phyloP scores from a whole-genome alignment of 2,888 invertebrate genomes.

The Cosmia pyralina region DNA sequence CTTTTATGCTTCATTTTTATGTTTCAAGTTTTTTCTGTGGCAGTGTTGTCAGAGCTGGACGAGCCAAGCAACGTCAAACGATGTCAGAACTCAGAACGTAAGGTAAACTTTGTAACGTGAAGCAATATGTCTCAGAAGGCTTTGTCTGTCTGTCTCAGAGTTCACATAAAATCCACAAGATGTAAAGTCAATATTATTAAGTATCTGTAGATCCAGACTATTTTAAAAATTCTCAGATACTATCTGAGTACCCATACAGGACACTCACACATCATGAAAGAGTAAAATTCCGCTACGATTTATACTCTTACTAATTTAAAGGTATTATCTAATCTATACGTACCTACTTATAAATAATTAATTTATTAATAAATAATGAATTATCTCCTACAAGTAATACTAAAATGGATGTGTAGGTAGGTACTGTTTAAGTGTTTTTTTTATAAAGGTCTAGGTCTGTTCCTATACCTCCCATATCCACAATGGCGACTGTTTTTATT shows the following conservation, averaged over 20 bases:
- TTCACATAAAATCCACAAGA: constrained; percentile 23
- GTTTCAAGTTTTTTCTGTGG: not conserved
- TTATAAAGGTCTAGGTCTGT: not conserved
- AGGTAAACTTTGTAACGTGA: not conserved
- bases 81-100: constrained; percentile 7
- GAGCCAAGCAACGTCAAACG: not conserved
- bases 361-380: not conserved
- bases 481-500: constrained; percentile 2
- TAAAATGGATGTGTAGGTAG: not conserved
- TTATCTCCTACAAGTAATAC: not conserved
- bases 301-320: not conserved
- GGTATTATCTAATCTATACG: not conserved
- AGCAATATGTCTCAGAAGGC: not conserved
- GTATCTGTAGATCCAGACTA: constrained; percentile 4
- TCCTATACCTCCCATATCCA: too few species aligned
- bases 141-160: constrained; percentile 15
- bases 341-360: too few species aligned
- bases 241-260: not conserved
- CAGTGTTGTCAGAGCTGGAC: not conserved
- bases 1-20: too few species aligned
- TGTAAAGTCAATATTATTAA: constrained; percentile 36
- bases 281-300: not conserved
- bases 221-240: constrained; percentile 6
- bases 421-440: not conserved
- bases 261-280: not conserved